Evolutionary conservation across 2,797 vertebrate species (phyloP).

Genomic region (Smutsia gigantea): DNA sequence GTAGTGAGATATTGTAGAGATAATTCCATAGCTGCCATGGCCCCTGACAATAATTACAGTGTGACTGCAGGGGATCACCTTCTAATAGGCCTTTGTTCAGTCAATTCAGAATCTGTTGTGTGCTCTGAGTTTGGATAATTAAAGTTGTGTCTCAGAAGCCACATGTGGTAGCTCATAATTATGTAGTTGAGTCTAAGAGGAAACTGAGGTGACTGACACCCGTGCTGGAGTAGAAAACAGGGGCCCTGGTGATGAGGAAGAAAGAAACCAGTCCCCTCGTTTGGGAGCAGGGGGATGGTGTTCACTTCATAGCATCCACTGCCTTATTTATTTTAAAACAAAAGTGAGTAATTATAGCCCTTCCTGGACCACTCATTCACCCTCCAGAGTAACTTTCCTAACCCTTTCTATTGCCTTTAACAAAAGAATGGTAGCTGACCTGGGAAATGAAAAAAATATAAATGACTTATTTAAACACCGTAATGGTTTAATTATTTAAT

Average conservation of each 20-base stretch:
- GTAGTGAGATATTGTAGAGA: constrained; percentile 66
- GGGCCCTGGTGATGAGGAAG: neutral
- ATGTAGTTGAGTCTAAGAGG: constrained; percentile 22
- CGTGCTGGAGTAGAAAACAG: neutral
- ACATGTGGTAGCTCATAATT: constrained; percentile 69
- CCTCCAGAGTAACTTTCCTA: constrained; percentile 6
- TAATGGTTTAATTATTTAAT: constrained; percentile 76
- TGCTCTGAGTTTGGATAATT: constrained; percentile 75
- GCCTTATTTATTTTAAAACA: constrained; percentile 76
- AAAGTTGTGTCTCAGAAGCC: constrained; percentile 73
- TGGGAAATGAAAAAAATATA: constrained; percentile 58
- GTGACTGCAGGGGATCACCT: constrained; percentile 70
- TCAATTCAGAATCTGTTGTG: constrained; percentile 68
- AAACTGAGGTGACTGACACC: constrained; percentile 53
- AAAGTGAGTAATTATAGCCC: constrained; percentile 77
- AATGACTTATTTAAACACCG: constrained; percentile 70
- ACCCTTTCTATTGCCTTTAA: neutral
- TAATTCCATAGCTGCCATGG: constrained; percentile 54
- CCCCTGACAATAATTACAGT: constrained; percentile 69
- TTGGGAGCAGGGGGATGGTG: neutral
- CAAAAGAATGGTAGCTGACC: constrained; percentile 55
- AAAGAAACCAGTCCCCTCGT: constrained; percentile 63
- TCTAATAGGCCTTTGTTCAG: constrained; percentile 80
- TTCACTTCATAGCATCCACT: constrained; percentile 25
- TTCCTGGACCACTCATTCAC: neutral